Evolutionary conservation across 2,797 vertebrate species (phyloP).

Genomic region (Pseudochirops corinnae): DNA sequence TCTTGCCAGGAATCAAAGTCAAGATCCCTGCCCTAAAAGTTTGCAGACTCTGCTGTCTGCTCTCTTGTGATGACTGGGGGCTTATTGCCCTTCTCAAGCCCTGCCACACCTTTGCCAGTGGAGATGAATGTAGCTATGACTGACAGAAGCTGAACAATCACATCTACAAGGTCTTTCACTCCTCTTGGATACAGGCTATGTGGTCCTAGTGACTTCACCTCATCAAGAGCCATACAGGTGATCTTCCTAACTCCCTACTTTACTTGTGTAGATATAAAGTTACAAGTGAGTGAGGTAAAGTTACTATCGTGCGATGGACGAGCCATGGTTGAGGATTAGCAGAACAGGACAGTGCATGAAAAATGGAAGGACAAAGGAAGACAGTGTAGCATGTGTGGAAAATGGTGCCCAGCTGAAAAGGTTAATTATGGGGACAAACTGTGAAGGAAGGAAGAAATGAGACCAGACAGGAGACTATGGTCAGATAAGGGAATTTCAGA

Average conservation of each 20-base stretch:
- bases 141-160: neutral
- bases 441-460: neutral
- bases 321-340: neutral
- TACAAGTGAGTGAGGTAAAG: neutral
- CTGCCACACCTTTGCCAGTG: neutral
- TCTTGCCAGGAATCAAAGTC: neutral
- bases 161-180: neutral
- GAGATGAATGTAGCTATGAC: neutral
- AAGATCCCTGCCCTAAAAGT: neutral
- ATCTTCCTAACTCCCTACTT: neutral
- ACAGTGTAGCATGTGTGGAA: neutral
- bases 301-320: neutral
- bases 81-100: neutral
- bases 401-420: neutral
- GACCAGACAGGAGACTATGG: neutral
- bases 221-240: neutral
- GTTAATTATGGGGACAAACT: neutral
- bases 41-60: neutral
- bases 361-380: neutral
- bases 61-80: neutral
- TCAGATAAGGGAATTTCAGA: neutral
- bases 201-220: neutral
- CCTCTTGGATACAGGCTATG: neutral
- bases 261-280: neutral
- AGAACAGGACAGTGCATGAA: neutral